phyloP scores from a whole-genome alignment of 2,113 vertebrate species.

The Xenotilapia longispinis region DNA sequence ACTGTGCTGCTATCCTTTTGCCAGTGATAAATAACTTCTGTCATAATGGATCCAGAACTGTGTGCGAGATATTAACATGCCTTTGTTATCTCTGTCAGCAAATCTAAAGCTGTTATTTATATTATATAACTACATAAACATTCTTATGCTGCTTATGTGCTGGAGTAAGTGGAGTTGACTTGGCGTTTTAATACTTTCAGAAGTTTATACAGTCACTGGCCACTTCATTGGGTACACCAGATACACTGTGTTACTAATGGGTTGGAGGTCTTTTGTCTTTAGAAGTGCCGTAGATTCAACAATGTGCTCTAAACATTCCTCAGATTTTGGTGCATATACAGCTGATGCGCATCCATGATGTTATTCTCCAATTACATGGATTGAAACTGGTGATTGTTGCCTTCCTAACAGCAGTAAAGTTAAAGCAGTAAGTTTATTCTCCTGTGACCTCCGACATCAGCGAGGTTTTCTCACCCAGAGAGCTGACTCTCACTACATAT shows the following conservation, averaged over 20 bases:
- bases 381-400: neutral
- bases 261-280: neutral
- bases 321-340: neutral
- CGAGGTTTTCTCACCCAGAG: fast-evolving
- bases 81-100: constrained; percentile 17
- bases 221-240: neutral
- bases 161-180: neutral
- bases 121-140: neutral
- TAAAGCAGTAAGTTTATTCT: neutral
- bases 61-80: neutral
- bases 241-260: neutral
- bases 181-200: neutral
- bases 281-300: neutral
- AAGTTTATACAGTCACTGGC: neutral
- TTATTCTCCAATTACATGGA: neutral
- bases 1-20: neutral
- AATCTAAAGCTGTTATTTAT: neutral
- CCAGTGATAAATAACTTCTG: constrained; percentile 1
- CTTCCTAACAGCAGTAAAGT: neutral
- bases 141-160: neutral
- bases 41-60: neutral
- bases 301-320: neutral
- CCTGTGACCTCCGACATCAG: neutral
- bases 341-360: neutral
- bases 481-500: neutral